Conservation (phyloP, 2,888 invertebrate species). For the Epistrophe grossulariae region DNA sequence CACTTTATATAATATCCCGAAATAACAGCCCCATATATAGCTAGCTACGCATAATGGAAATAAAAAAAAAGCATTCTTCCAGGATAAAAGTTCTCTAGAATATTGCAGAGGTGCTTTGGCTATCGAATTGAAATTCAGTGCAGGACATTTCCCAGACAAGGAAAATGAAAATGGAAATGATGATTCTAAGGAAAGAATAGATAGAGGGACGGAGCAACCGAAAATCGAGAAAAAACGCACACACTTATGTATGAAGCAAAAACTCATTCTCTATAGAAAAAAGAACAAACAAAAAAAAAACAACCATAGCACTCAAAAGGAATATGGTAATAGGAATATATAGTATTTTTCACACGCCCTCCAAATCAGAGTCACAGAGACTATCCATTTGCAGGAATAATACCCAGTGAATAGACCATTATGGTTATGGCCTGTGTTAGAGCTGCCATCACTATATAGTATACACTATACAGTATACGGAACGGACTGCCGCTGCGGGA, state of each 20-base stretch:
- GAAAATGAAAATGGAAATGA: conserved; percentile 70
- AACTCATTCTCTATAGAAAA: conserved; percentile 20
- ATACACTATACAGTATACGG: too few relatives aligned
- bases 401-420: conserved; percentile 74
- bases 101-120: conserved; percentile 40
- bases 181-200: conserved; percentile 3
- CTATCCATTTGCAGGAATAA: conserved; percentile 74
- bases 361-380: conserved; percentile 72
- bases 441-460: not conserved
- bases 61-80: conserved; percentile 19
- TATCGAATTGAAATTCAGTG: conserved; percentile 71
- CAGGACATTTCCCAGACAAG: conserved; percentile 64
- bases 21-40: conserved; percentile 20
- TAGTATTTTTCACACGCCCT: conserved; percentile 75
- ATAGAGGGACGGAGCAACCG: not conserved
- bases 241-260: conserved; percentile 7
- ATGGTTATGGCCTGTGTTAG: conserved; percentile 66
- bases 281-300: not conserved
- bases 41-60: conserved; percentile 37
- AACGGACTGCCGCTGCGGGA: conserved; percentile 4
- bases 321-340: conserved; percentile 72
- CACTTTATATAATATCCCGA: conserved; percentile 57
- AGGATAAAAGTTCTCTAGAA: conserved; percentile 35
- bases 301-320: conserved; percentile 60
- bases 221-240: conserved; percentile 27